Percentiles rank a stretch among this genome's conserved stretches.
phyloP scores from a whole-genome alignment of 2,113 vertebrate genomes.

The Zeus faber region DNA sequence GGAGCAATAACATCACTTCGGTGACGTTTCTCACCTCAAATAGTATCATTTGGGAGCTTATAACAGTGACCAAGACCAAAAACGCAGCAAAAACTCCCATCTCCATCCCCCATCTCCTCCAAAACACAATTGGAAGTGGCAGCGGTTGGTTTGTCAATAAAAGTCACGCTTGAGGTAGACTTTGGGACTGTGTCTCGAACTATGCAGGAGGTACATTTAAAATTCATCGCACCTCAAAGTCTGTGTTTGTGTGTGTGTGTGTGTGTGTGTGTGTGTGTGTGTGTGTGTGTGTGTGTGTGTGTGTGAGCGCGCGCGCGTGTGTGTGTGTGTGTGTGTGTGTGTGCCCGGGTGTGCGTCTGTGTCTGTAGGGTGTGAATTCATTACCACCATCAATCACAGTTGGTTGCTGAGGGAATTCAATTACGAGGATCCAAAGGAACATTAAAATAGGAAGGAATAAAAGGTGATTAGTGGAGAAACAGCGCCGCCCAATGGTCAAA shows the following conservation, averaged over 20 bases:
- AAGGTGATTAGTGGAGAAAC: slow-evolving; percentile 65
- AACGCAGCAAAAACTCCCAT: too few relatives aligned
- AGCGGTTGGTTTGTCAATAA: slow-evolving; percentile 26
- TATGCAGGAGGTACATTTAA: slow-evolving; percentile 58
- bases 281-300: background rate
- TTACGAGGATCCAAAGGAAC: slow-evolving; percentile 39
- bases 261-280: background rate
- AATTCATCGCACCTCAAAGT: slow-evolving; percentile 38
- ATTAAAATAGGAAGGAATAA: slow-evolving; percentile 9
- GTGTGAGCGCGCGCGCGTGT: background rate
- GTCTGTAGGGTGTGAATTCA: slow-evolving; percentile 52
- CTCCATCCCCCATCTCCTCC: too few relatives aligned
- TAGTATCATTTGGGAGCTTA: too few relatives aligned
- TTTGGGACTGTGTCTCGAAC: slow-evolving; percentile 24
- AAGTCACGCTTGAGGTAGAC: slow-evolving; percentile 40
- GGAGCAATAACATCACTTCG: too few relatives aligned
- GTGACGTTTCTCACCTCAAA: background rate
- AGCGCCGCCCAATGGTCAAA: slow-evolving; percentile 60
- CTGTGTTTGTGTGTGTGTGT: too few relatives aligned
- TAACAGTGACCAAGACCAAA: too few relatives aligned
- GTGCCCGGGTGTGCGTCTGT: slow-evolving; percentile 12
- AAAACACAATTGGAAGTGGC: background rate
- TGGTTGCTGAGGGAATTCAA: slow-evolving; percentile 62
- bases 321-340: slow-evolving; percentile 19
- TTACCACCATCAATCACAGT: slow-evolving; percentile 72